A percentile compares a stretch with the other conserved stretches of the same genome.
Evolutionary conservation across 2,113 vertebrate species (phyloP).

Genomic region (Percopsis transmontana): DNA sequence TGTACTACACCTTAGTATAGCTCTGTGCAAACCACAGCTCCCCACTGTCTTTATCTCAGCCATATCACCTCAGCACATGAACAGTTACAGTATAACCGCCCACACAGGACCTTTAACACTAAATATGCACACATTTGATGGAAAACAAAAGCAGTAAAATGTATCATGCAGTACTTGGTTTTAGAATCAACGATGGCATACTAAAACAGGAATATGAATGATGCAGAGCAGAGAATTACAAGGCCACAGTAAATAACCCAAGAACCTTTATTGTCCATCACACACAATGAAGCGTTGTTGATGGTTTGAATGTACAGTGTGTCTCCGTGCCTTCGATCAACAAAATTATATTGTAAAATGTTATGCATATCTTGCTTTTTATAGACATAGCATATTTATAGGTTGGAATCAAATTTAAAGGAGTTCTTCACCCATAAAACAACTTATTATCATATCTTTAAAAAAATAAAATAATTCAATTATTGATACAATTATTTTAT

Average conservation of each 20-base stretch:
- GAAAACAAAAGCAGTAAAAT: constrained; percentile 22
- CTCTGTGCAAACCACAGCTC: too few relatives aligned
- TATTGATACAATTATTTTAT: too few relatives aligned
- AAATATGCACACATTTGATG: constrained; percentile 16
- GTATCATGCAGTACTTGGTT: background rate
- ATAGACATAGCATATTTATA: background rate
- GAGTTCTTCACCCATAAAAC: too few relatives aligned
- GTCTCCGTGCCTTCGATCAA: background rate
- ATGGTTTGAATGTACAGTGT: background rate
- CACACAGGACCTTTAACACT: constrained; percentile 45
- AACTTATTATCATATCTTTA: too few relatives aligned
- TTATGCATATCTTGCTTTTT: background rate
- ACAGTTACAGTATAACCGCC: constrained; percentile 33
- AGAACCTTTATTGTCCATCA: constrained; percentile 5
- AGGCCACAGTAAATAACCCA: constrained; percentile 3
- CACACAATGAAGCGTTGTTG: background rate
- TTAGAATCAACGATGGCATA: constrained; percentile 5
- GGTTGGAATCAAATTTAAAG: too few relatives aligned
- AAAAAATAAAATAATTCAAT: too few relatives aligned
- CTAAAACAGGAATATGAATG: constrained; percentile 5
- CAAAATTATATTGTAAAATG: background rate
- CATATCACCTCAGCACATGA: constrained; percentile 45
- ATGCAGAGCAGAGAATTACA: constrained; percentile 4
- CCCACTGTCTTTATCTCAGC: constrained; percentile 41
- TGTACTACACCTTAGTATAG: too few relatives aligned